phyloP scores from a whole-genome alignment of 1,140 invertebrate genomes.

The Holcopasites calliopsidis region DNA sequence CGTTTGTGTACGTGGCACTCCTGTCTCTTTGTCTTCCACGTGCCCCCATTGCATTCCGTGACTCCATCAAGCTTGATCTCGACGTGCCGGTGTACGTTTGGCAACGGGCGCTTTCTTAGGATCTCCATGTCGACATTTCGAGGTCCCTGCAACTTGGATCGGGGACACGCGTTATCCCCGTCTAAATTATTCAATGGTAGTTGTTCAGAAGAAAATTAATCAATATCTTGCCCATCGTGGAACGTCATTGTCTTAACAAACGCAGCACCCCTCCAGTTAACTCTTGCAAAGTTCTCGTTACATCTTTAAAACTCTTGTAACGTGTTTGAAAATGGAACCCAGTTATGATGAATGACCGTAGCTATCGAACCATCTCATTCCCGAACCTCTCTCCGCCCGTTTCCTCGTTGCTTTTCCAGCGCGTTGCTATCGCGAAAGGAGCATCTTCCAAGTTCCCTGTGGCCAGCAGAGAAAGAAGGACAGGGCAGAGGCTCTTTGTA shows the following conservation, averaged over 20 bases:
- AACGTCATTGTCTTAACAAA: too few relatives aligned
- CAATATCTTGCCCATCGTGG: too few relatives aligned
- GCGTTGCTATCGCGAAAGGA: slow-evolving; percentile 1
- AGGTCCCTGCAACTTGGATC: not conserved
- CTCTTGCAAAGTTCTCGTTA: too few relatives aligned
- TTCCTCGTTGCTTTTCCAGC: not conserved
- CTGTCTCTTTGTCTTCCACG: slow-evolving; percentile 11
- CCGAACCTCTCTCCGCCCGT: not conserved
- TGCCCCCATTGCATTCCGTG: too few relatives aligned
- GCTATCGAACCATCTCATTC: slow-evolving; percentile 42
- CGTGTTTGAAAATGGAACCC: too few relatives aligned
- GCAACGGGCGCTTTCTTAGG: not conserved
- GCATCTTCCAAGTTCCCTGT: slow-evolving; percentile 10
- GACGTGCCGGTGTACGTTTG: not conserved
- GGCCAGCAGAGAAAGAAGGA: not conserved
- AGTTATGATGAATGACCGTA: slow-evolving; percentile 32
- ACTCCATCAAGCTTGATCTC: not conserved
- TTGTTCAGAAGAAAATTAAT: too few relatives aligned
- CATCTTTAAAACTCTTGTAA: too few relatives aligned
- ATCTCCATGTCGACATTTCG: slow-evolving; percentile 1
- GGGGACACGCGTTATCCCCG: too few relatives aligned
- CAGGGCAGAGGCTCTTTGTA: not conserved
- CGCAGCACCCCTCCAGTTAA: too few relatives aligned
- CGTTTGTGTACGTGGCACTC: not conserved
- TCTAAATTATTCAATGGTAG: too few relatives aligned